Evolutionary conservation across 2,888 invertebrate species (phyloP).

Genomic region (Melipona beecheii): DNA sequence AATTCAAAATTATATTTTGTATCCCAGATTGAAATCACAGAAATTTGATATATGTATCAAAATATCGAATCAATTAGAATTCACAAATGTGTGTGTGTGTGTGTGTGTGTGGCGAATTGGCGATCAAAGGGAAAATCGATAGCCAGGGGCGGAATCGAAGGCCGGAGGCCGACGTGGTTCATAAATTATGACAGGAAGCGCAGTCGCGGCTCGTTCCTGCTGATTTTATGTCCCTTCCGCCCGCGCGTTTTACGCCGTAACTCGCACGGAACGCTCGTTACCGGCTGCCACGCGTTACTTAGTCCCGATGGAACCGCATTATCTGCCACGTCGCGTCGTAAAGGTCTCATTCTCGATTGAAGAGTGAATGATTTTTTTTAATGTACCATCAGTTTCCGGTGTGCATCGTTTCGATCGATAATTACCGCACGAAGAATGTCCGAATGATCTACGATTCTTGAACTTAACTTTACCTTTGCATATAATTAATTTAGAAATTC

Average conservation of each 20-base stretch:
- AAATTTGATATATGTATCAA: too few relatives aligned
- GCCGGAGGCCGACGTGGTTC: conserved; percentile 31
- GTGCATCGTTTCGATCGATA: background rate
- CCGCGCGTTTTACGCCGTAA: conserved; percentile 25
- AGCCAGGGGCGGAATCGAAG: conserved; percentile 33
- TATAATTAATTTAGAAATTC: too few relatives aligned
- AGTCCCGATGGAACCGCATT: conserved; percentile 11
- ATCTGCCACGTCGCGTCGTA: conserved; percentile 18
- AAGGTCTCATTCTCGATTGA: background rate
- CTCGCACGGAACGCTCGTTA: conserved; percentile 43
- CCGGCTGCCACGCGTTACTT: conserved; percentile 42
- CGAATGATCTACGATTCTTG: background rate
- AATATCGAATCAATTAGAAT: background rate
- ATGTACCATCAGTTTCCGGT: background rate
- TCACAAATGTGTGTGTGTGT: background rate
- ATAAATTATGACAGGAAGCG: conserved; percentile 49
- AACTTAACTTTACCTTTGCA: too few relatives aligned
- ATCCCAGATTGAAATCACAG: background rate
- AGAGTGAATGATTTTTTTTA: conserved; percentile 1
- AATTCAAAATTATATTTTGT: background rate
- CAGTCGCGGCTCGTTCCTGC: conserved; percentile 17
- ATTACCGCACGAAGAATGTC: background rate
- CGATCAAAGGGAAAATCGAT: conserved; percentile 7
- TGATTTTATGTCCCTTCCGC: conserved; percentile 55
- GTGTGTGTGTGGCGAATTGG: too few relatives aligned